Conservation (phyloP, 2,113 vertebrate species). For the Tympanuchus pallidicinctus region DNA sequence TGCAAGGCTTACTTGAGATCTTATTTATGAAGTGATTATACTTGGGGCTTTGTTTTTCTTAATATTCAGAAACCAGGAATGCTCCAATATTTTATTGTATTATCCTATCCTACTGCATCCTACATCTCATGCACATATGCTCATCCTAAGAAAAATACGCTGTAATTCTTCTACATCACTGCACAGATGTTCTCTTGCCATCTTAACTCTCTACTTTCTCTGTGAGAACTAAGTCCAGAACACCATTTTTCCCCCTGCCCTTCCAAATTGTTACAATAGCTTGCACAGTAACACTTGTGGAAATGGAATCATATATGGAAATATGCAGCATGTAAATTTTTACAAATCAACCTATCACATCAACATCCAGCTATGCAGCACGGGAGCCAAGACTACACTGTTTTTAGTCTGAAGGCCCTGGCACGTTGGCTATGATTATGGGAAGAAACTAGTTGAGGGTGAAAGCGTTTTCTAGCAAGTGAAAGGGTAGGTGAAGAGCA, state of each 20-base stretch:
- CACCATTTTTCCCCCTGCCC: fast-evolving
- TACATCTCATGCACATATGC: neutral
- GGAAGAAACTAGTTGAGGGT: neutral
- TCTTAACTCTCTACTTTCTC: neutral
- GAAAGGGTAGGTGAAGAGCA: neutral
- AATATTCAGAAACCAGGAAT: neutral
- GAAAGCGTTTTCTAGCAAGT: conserved; percentile 31
- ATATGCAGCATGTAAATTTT: neutral
- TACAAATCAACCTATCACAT: conserved; percentile 38
- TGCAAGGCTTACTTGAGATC: neutral
- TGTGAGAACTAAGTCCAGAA: neutral
- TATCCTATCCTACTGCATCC: neutral
- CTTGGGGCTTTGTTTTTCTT: neutral
- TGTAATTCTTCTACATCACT: neutral
- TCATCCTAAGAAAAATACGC: neutral
- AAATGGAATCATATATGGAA: neutral
- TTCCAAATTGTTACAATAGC: neutral
- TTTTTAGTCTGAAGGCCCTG: neutral
- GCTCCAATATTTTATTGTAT: neutral
- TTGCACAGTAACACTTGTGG: neutral
- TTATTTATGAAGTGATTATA: neutral
- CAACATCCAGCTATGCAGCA: neutral
- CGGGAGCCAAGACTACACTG: neutral
- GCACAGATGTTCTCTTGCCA: neutral
- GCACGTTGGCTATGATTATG: fast-evolving